These are phyloP conservation scores for Calonectris borealis DNA, from an alignment of 2,113 vertebrate species.

Conservation along the genomic window DNA sequence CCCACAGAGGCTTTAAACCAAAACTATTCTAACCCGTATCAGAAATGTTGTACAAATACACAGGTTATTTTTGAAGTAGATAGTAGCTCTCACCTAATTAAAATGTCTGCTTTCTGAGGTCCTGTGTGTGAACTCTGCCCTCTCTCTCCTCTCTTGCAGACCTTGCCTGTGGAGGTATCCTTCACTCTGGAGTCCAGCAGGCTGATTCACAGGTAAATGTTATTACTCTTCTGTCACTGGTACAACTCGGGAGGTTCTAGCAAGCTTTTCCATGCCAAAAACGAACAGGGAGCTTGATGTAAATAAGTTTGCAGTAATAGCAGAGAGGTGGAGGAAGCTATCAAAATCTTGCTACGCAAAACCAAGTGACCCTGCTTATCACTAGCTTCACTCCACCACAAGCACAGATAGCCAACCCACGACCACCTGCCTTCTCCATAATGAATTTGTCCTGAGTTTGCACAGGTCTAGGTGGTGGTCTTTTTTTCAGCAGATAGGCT, in stretches of 20 bases:
- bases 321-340: neutral
- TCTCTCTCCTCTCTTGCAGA: constrained; percentile 51
- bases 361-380: neutral
- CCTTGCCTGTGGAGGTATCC: constrained; percentile 77
- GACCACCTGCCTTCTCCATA: neutral
- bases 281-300: neutral
- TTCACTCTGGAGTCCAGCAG: constrained; percentile 79
- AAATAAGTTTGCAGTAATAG: neutral
- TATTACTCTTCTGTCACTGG: neutral
- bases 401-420: neutral
- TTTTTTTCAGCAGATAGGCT: neutral
- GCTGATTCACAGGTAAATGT: constrained; percentile 73
- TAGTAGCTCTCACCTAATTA: neutral
- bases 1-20: neutral
- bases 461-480: neutral
- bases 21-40: neutral
- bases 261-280: neutral
- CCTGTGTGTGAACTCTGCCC: neutral
- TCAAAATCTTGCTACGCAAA: neutral
- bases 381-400: neutral
- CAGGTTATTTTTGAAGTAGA: neutral
- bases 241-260: neutral
- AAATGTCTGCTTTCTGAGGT: neutral
- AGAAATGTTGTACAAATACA: neutral
- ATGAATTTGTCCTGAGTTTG: neutral